Percentiles rank a stretch among this genome's conserved stretches.
These are phyloP conservation scores for Drosophila lacicola DNA, from an alignment of 2,888 invertebrate genomes.

Conservation along the genomic window DNA sequence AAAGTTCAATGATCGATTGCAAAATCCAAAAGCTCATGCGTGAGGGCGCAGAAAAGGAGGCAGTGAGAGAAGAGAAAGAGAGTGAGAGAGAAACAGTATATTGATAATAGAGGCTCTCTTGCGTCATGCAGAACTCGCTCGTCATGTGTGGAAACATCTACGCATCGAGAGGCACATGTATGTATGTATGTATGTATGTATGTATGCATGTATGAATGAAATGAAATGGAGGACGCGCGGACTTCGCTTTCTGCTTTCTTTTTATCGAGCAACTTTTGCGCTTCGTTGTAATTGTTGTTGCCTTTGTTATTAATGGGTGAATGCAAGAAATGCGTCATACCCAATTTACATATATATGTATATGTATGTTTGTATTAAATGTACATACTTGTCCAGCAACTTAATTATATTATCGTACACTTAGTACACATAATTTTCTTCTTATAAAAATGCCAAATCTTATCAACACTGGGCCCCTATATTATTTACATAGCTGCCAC, in stretches of 20 bases:
- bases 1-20: slow-evolving; percentile 82
- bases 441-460: no score
- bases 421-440: no score
- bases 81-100: slow-evolving; percentile 14
- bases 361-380: not conserved
- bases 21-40: slow-evolving; percentile 62
- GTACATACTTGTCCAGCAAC: not conserved
- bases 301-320: slow-evolving; percentile 31
- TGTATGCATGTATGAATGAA: not conserved
- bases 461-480: no score
- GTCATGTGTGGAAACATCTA: slow-evolving; percentile 72
- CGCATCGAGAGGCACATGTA: slow-evolving; percentile 28
- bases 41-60: slow-evolving; percentile 16
- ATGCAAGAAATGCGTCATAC: slow-evolving; percentile 61
- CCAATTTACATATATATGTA: not conserved
- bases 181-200: not conserved
- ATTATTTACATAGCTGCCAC: no score
- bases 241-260: slow-evolving; percentile 73
- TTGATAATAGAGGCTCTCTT: slow-evolving; percentile 49
- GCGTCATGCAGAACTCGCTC: slow-evolving; percentile 73
- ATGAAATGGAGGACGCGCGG: slow-evolving; percentile 23
- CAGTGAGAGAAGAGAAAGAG: slow-evolving; percentile 11
- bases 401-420: not conserved
- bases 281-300: slow-evolving; percentile 43
- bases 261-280: slow-evolving; percentile 69